Base-by-base conservation (phyloP, 2,888 invertebrate species). In the Rosalia funebris region DNA sequence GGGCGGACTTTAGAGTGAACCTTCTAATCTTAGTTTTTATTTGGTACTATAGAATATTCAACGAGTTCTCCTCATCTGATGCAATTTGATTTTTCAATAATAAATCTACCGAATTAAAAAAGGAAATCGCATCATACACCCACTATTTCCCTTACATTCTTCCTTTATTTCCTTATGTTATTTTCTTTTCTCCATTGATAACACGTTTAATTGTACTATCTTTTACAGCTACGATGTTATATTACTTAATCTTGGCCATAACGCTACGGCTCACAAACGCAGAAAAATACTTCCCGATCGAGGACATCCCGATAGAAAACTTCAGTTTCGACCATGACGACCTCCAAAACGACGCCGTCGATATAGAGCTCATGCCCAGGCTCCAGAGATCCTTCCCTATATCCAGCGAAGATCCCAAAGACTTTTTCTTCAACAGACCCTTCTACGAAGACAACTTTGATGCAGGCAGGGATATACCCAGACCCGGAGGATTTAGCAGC, bases 261-360 rank as follows among this genome's bases (percentile, higher is more conserved):
- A 41, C 42, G 9, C 10, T 37, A 5, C 16, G 31, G 4, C 25
- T 39, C 14, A 36, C 25, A 25, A 5, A 25, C 25, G 25, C 42
- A 15, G 17, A 44, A 11, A 45, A 48, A 42, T 62, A 63, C 47
- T 57, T 31, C 12, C 64, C 60, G 47, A 71, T 73, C 31, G 69
- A 71, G 60, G 71, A 71, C 54, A 70, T 71, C 37, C 71, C 71
- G 1, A 73, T 73, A 19, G 73, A 72, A 62, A 58, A 63, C 31
- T 66, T 66, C 58, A 62, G 57, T 17, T 63, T 66, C 57, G 66
- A 67, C 25, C 70, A 66, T 34, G 65, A 62, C 16, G 69, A 71
- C 11, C 59, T 65, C 39, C 65, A 71, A 61, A 68, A 72, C 15
- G 68, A 70, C 39, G 69, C 69, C 17, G 70, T 74, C 57, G 72